Evolutionary conservation across 2,888 invertebrate genomes (phyloP).

Genomic region (Lithophane leautieri): DNA sequence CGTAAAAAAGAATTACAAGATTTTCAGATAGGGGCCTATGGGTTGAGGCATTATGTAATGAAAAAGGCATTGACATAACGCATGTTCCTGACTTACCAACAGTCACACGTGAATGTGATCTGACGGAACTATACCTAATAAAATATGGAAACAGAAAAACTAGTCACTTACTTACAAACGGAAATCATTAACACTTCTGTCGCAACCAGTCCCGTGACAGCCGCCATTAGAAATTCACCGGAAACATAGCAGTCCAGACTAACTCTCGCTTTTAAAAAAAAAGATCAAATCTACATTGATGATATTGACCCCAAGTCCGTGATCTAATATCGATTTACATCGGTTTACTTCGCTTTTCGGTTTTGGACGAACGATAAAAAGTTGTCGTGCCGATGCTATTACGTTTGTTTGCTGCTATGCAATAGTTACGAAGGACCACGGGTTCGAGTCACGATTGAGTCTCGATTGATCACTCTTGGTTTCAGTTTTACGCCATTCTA

Average conservation of each 20-base stretch:
- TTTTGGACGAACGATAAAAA: conserved; percentile 62
- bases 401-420: conserved; percentile 56
- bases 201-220: conserved; percentile 32
- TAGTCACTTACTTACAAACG: conserved; percentile 39
- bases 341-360: conserved; percentile 14
- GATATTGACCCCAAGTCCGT: conserved; percentile 65
- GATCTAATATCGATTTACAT: conserved; percentile 61
- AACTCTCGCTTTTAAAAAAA: conserved; percentile 65
- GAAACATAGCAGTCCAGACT: conserved; percentile 26
- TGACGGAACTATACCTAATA: conserved; percentile 1
- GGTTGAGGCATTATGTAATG: neutral
- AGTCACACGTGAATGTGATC: neutral
- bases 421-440: conserved; percentile 68
- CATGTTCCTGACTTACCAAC: neutral
- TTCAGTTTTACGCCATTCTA: conserved; percentile 68
- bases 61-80: neutral
- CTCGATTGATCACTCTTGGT: conserved; percentile 69
- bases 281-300: conserved; percentile 41
- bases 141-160: conserved; percentile 53
- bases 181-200: conserved; percentile 53
- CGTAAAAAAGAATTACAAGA: neutral
- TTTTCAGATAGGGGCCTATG: neutral
- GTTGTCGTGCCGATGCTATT: conserved; percentile 68
- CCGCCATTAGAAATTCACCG: conserved; percentile 59
- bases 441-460: conserved; percentile 64